phyloP scores from a whole-genome alignment of 2,797 vertebrate genomes.

The Microhierax caerulescens region DNA sequence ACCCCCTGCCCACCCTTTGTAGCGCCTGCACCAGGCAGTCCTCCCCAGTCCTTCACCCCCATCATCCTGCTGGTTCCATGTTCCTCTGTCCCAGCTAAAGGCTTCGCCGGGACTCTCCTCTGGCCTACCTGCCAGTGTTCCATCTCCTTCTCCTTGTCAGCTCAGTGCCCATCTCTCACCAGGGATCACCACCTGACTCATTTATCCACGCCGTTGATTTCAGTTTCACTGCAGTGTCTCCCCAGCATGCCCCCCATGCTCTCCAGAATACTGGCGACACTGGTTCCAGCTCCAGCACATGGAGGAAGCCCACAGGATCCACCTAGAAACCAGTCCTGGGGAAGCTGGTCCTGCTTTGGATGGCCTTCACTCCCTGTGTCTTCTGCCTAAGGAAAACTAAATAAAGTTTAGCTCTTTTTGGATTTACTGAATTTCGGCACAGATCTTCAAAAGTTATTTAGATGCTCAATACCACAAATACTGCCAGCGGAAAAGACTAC shows the following conservation, averaged over 20 bases:
- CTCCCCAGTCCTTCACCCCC: background rate
- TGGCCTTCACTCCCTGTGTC: fast-evolving
- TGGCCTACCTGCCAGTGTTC: background rate
- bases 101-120: background rate
- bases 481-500: background rate
- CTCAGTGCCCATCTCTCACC: background rate
- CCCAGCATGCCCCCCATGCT: fast-evolving
- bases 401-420: background rate
- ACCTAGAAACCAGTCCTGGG: background rate
- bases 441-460: background rate
- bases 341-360: background rate
- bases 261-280: fast-evolving
- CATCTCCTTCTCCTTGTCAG: background rate
- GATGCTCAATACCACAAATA: too few relatives aligned
- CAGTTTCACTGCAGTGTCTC: fast-evolving
- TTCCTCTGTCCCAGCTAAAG: background rate
- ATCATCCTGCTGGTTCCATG: background rate
- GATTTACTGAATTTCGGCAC: fast-evolving
- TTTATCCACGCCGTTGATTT: background rate
- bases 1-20: background rate
- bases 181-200: background rate
- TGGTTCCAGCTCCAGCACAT: background rate
- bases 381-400: fast-evolving
- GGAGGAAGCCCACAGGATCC: background rate
- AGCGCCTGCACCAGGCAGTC: background rate